phyloP scores from a whole-genome alignment of 2,888 invertebrate genomes.

The Melanargia galathea region DNA sequence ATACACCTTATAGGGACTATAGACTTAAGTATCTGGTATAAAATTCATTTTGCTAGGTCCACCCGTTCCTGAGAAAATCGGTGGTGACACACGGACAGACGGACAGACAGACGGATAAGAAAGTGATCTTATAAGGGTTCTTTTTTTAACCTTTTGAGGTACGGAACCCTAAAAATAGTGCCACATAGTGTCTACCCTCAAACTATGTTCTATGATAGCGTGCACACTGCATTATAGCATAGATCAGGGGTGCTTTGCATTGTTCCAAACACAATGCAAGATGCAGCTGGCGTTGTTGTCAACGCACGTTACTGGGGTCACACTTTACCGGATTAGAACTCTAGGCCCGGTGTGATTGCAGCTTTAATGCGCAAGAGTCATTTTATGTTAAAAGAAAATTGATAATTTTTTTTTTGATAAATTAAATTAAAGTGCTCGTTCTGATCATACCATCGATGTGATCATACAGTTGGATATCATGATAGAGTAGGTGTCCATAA shows the following conservation, averaged over 20 bases:
- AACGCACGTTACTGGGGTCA: slow-evolving; percentile 38
- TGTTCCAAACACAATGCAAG: slow-evolving; percentile 45
- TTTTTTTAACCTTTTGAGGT: too few relatives aligned
- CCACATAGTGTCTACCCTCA: slow-evolving; percentile 13
- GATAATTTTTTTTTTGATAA: neutral
- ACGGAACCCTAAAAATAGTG: neutral
- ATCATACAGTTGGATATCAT: too few relatives aligned
- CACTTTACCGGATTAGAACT: slow-evolving; percentile 37
- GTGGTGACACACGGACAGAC: too few relatives aligned
- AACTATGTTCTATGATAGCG: slow-evolving; percentile 30
- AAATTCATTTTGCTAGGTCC: too few relatives aligned
- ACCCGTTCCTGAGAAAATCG: too few relatives aligned
- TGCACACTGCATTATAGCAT: slow-evolving; percentile 41
- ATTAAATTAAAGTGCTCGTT: neutral
- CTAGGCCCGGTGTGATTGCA: slow-evolving; percentile 33
- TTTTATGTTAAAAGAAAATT: neutral
- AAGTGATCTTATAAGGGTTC: too few relatives aligned
- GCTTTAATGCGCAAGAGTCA: slow-evolving; percentile 18
- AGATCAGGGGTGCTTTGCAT: slow-evolving; percentile 54
- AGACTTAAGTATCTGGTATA: too few relatives aligned
- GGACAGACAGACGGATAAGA: too few relatives aligned
- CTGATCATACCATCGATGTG: neutral
- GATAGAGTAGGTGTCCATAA: too few relatives aligned
- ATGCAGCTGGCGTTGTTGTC: slow-evolving; percentile 54
- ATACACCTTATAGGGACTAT: too few relatives aligned